A percentile compares a stretch with the other conserved stretches of the same genome.
Evolutionary conservation across 2,888 invertebrate genomes (phyloP).

Genomic region (Ditula angustiorana): DNA sequence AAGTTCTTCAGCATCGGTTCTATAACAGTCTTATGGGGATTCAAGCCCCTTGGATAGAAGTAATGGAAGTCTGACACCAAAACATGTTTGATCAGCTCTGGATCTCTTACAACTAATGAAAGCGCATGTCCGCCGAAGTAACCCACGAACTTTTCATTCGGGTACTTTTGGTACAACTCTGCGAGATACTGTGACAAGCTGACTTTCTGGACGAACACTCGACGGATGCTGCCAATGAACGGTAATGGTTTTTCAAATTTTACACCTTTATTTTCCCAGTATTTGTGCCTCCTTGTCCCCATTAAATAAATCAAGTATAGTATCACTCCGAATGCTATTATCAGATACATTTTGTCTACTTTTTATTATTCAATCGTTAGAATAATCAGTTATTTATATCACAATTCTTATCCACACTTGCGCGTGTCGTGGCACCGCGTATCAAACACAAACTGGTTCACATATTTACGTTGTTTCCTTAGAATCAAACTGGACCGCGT

Average conservation of each 20-base stretch:
- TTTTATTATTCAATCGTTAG: too few relatives aligned
- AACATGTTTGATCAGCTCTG: slow-evolving; percentile 21
- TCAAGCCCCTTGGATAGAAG: slow-evolving; percentile 25
- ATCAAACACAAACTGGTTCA: too few relatives aligned
- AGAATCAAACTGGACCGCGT: too few relatives aligned
- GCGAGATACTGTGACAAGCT: slow-evolving; percentile 13
- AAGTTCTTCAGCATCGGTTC: slow-evolving; percentile 63
- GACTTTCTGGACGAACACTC: slow-evolving; percentile 16
- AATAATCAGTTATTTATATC: too few relatives aligned
- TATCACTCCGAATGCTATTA: too few relatives aligned
- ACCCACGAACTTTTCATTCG: slow-evolving; percentile 19
- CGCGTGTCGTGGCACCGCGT: too few relatives aligned
- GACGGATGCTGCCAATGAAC: slow-evolving; percentile 17
- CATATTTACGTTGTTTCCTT: too few relatives aligned
- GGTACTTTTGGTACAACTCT: slow-evolving; percentile 19
- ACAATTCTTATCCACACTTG: too few relatives aligned
- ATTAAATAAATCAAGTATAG: too few relatives aligned
- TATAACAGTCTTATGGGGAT: slow-evolving; percentile 10
- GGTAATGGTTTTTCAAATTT: slow-evolving; percentile 17
- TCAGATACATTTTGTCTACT: too few relatives aligned
- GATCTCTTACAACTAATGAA: slow-evolving; percentile 27
- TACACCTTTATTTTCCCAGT: slow-evolving; percentile 25
- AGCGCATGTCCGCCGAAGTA: background rate
- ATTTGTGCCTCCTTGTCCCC: too few relatives aligned
- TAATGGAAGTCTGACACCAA: slow-evolving; percentile 25